A percentile compares a stretch with the other conserved stretches of the same genome.
phyloP scores from a whole-genome alignment of 2,888 invertebrate genomes.

The Pimpla rufipes region DNA sequence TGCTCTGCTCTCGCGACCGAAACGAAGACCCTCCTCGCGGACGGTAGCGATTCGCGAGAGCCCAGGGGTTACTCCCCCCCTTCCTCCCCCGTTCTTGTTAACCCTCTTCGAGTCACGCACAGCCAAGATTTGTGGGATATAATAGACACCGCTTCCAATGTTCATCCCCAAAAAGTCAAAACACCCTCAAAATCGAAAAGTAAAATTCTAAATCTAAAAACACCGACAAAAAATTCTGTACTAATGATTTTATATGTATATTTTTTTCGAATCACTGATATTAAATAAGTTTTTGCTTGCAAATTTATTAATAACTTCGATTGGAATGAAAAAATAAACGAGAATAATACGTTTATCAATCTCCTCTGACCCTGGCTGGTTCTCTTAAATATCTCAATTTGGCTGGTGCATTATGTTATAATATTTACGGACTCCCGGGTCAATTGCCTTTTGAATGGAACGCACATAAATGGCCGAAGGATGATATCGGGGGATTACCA shows the following conservation, averaged over 20 bases:
- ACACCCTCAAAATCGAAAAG: background rate
- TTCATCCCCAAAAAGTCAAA: background rate
- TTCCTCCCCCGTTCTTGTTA: background rate
- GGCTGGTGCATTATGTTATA: background rate
- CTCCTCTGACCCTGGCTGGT: background rate
- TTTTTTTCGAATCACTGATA: background rate
- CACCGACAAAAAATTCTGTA: background rate
- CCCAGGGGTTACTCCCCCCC: constrained; percentile 8
- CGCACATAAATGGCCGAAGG: constrained; percentile 53
- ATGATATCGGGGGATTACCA: constrained; percentile 67
- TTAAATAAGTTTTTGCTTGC: background rate
- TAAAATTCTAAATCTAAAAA: background rate
- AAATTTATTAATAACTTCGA: background rate
- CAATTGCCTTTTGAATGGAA: constrained; percentile 32
- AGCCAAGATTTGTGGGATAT: constrained; percentile 27
- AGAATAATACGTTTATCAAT: background rate
- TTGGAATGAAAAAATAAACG: background rate
- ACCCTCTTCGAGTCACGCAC: constrained; percentile 18
- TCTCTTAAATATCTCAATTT: background rate
- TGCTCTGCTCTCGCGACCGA: constrained; percentile 67
- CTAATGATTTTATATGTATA: background rate
- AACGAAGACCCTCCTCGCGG: constrained; percentile 15
- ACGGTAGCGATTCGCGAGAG: constrained; percentile 26
- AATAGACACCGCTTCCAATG: constrained; percentile 58
- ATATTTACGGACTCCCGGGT: constrained; percentile 1